Evolutionary conservation across 2,797 vertebrate species (phyloP), one percentile per base, ranked within the genome.

Genomic region (Rallus crepitans): DNA sequence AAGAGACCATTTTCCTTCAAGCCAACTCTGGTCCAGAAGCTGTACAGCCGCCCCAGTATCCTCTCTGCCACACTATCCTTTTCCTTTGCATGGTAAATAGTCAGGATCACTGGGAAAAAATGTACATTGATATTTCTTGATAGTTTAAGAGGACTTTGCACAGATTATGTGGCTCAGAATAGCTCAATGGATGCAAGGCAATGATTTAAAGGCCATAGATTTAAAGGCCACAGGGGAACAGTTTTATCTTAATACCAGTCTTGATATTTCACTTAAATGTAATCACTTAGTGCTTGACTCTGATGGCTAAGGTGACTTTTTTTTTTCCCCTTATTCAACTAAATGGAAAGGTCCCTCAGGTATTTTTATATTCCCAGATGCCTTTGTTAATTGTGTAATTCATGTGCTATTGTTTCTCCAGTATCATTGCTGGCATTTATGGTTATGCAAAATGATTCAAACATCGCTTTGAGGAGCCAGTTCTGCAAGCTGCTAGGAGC

Each of bases 231-330:
- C 39, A 5, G 64, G 88, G 64, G 83, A 87, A 84, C 25, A 55
- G 42, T 85, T 91, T 89, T 63, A 84, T 89, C 71, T 90, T 83
- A 96, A 90, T 86, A 87, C 42, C 78, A 59, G 42, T 87, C 92
- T 92, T 93, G 81, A 82, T 95, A 87, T 89, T 92, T 95, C 90
- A 84, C 82, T 96, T 95, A 76, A 81, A 80, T 53, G 83, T 63
- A 88, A 97, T 91, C 65, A 55, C 70, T 83, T 75, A 20, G 9
- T 57, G 24, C 65, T 91, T 65, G 72, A 83, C 88, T 96, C 69
- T 88, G 85, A 94, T 93, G 81, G 94, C 87, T 81, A 96, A 97
- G 95, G 96, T 96, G 96, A 97, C 91, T 90, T 90, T 68, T 93
- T 64, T 18, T 68, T 55, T 80, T 9, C 35, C 53, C 55, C 63